A percentile compares a stretch with the other conserved stretches of the same genome.
phyloP scores from a whole-genome alignment of 2,888 invertebrate species.

The Melangyna quadrimaculata region DNA sequence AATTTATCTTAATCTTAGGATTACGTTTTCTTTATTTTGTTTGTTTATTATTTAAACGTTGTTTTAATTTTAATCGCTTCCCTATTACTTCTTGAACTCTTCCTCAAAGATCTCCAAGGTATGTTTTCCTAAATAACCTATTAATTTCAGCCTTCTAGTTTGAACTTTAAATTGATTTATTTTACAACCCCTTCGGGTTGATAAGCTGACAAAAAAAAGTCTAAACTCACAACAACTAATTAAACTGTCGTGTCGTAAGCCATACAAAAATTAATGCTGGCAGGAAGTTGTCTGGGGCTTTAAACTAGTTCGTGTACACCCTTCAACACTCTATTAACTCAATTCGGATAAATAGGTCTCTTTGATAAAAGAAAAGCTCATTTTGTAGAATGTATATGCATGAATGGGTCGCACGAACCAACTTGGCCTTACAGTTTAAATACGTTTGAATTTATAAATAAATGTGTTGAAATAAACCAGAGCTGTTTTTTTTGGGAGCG shows the following conservation, averaged over 20 bases:
- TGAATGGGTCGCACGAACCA: not conserved
- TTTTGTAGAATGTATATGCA: not conserved
- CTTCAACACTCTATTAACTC: not conserved
- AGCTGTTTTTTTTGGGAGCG: no score
- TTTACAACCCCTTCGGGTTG: not conserved
- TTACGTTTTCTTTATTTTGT: no score
- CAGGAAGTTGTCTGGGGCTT: conserved; percentile 56
- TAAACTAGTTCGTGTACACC: conserved; percentile 2
- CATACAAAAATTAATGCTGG: conserved; percentile 40
- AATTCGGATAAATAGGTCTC: conserved; percentile 32
- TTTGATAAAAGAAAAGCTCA: conserved; percentile 6
- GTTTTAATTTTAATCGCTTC: not conserved
- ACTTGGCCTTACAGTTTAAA: not conserved
- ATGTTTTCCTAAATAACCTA: conserved; percentile 4
- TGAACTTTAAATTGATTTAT: conserved; percentile 53
- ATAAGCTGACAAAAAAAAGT: not conserved
- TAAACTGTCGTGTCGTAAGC: conserved; percentile 12
- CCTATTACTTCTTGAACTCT: not conserved
- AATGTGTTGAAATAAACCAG: no score
- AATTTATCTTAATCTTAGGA: no score
- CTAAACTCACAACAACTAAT: conserved; percentile 4
- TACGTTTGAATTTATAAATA: no score
- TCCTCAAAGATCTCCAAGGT: not conserved
- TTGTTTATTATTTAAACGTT: not conserved
- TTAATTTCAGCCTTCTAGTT: conserved; percentile 29